phyloP scores from a whole-genome alignment of 2,888 invertebrate species.

The Torymus auratus region DNA sequence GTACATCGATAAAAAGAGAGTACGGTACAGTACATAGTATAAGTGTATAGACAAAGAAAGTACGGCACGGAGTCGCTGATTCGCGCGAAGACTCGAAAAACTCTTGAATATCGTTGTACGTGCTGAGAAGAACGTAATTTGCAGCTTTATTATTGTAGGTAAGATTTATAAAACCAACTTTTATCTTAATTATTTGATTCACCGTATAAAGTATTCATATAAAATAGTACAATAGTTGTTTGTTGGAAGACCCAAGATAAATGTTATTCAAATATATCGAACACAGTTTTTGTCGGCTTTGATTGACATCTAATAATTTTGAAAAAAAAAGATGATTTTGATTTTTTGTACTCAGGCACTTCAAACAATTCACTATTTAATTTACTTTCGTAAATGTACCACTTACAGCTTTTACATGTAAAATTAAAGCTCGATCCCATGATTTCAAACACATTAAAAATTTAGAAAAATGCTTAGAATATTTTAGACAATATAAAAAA shows the following conservation, averaged over 20 bases:
- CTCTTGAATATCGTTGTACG: neutral
- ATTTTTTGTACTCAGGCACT: conserved; percentile 13
- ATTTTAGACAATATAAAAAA: too few species aligned
- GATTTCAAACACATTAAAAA: neutral
- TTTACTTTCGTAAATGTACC: neutral
- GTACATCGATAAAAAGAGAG: conserved; percentile 1
- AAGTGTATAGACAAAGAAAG: conserved; percentile 11
- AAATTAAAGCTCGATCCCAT: too few species aligned
- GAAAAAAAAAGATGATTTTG: neutral
- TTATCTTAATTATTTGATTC: neutral
- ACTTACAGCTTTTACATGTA: too few species aligned
- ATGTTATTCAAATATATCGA: neutral
- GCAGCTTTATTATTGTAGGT: too few species aligned
- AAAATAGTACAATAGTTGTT: conserved; percentile 6
- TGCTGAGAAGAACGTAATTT: conserved; percentile 7
- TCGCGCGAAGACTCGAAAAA: conserved; percentile 9
- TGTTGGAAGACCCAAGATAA: conserved; percentile 10
- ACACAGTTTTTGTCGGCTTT: neutral
- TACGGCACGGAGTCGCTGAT: conserved; percentile 30
- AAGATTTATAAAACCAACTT: too few species aligned
- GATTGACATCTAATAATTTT: neutral
- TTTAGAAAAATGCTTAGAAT: neutral
- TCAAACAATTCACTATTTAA: conserved; percentile 18
- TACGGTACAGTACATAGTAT: neutral
- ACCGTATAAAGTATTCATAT: neutral